Evolutionary conservation across 2,113 vertebrate species (phyloP), one percentile per base, ranked within the genome.

Genomic region (Perca schrenkii): DNA sequence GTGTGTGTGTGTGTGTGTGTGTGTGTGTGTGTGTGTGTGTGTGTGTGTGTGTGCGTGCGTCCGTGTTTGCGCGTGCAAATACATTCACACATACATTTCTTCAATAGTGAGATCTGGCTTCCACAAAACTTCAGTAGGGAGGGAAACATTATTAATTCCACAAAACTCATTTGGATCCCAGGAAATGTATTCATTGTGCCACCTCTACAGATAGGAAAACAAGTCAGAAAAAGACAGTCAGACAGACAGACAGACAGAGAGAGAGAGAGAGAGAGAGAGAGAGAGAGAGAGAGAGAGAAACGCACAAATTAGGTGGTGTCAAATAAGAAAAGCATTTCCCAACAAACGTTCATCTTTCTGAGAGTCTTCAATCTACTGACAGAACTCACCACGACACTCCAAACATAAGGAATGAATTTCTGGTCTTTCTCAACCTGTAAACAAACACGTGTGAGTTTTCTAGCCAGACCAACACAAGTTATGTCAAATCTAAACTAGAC

Each of bases 341-440:
- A 43, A 7, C 25, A 31, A n/a, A n/a, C 11, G 14, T 47, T 49
- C 4, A 50, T 40, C 8, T 25, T 40, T 10, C 8, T 2, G 40
- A 40, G 8, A 40, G 40, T 40, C 40, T 1, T 6, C 15, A 34
- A 34, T 34, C 22, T 0, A 11, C 21, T 56, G 46, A 17, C 21
- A 60, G 19, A 84, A 86, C 90, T 90, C 74, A 93, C 93, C 57
- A 47, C 73, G 36, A 76, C 62, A 0, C 83, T 88, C 90, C 86
- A 91, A 65, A 91, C 73, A 31, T 88, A 92, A 17, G 89, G 89
- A 34, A 90, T 90, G 40, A 93, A 93, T 53, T 81, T 94, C 65
- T 94, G 93, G 2, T 93, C 90, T 74, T 90, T 89, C 50, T 93
- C 93, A 63, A 91, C 77, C 92, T 94, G 63, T 16, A 31, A 81